phyloP scores from a whole-genome alignment of 2,797 vertebrate genomes.

The Diplodus puntazzo region DNA sequence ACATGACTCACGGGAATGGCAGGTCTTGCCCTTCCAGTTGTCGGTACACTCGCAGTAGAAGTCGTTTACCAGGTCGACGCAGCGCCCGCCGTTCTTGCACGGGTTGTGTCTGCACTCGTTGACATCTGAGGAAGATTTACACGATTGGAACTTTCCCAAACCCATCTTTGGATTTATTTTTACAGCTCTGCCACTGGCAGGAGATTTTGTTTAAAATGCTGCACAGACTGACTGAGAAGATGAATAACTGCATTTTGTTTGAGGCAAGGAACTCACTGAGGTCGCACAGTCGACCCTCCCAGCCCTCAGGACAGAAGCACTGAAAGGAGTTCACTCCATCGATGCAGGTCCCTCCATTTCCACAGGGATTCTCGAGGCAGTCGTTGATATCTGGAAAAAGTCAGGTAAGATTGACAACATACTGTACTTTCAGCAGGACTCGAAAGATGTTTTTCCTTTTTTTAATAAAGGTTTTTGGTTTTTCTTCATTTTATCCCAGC shows the following conservation, averaged over 20 bases:
- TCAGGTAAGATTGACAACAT: not conserved
- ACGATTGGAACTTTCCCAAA: not conserved
- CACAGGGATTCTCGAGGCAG: slow-evolving; percentile 90
- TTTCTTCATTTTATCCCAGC: too few species aligned
- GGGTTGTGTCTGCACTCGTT: slow-evolving; percentile 95
- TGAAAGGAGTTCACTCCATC: slow-evolving; percentile 94
- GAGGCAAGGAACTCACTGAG: slow-evolving; percentile 87
- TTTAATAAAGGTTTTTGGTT: too few species aligned
- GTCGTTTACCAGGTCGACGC: slow-evolving; percentile 94
- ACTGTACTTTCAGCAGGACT: not conserved
- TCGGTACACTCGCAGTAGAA: slow-evolving; percentile 95
- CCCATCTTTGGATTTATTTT: not conserved
- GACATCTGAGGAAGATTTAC: slow-evolving; percentile 85
- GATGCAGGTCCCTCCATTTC: slow-evolving; percentile 95
- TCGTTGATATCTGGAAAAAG: slow-evolving; percentile 91
- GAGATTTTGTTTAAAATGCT: not conserved
- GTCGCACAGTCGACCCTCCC: slow-evolving; percentile 95
- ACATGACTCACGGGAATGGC: slow-evolving; percentile 93
- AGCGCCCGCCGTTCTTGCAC: slow-evolving; percentile 94
- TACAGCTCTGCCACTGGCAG: not conserved
- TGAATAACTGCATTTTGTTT: not conserved
- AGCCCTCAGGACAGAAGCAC: slow-evolving; percentile 96
- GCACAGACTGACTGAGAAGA: not conserved
- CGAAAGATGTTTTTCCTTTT: too few species aligned
- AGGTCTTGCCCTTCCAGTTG: slow-evolving; percentile 99